Conservation (phyloP, 2,113 vertebrate genomes). For the Turdus rufiventris region DNA sequence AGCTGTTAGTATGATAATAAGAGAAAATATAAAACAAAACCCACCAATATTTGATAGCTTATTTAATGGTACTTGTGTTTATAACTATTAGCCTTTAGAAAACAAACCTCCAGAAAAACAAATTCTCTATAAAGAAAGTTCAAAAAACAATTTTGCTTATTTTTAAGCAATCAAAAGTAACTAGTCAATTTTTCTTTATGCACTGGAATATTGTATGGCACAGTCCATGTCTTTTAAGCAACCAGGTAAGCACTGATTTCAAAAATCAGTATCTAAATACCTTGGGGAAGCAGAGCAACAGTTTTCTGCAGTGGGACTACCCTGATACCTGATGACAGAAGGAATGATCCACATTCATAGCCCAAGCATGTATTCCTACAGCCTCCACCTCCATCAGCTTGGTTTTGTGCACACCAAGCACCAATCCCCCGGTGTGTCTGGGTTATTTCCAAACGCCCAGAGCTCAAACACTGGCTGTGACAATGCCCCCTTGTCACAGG, state of each 20-base stretch:
- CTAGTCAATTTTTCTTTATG: background rate
- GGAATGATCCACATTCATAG: rapidly evolving
- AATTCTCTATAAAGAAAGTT: background rate
- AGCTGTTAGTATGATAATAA: background rate
- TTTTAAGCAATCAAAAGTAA: background rate
- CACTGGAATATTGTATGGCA: background rate
- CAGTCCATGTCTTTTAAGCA: background rate
- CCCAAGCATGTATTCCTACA: background rate
- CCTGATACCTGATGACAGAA: background rate
- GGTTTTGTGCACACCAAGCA: background rate
- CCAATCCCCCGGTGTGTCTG: background rate
- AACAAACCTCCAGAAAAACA: background rate
- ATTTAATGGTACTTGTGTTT: background rate
- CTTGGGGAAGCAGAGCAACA: background rate
- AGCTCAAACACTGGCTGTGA: background rate
- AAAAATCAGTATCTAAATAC: background rate
- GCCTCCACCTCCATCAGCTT: background rate
- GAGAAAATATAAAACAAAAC: background rate
- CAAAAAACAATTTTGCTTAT: background rate
- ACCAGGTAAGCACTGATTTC: rapidly evolving
- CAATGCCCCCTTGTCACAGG: conserved; percentile 53
- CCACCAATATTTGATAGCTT: background rate
- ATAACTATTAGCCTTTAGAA: background rate
- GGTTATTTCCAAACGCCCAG: background rate
- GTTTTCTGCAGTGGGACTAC: background rate